Evolutionary conservation across 2,888 invertebrate species (phyloP).

Genomic region (Lepas anatifera): DNA sequence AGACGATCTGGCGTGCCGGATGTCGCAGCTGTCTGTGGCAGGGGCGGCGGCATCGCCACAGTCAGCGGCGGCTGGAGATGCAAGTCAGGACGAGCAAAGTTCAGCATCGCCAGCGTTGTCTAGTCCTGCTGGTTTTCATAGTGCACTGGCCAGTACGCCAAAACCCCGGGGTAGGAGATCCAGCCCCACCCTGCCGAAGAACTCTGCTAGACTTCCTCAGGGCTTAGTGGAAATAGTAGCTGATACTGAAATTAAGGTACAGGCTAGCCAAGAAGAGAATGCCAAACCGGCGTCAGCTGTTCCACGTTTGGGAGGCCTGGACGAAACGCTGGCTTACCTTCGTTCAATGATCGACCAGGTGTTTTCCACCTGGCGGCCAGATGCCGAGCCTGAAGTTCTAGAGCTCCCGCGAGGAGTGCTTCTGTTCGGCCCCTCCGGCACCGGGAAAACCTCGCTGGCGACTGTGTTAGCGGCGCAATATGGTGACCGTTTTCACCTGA

Average conservation of each 20-base stretch:
- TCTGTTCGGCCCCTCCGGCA: constrained; percentile 9
- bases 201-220: too few species aligned
- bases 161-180: too few species aligned
- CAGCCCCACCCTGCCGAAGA: too few species aligned
- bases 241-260: neutral
- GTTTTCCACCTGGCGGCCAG: neutral
- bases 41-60: neutral
- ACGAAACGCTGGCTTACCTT: neutral
- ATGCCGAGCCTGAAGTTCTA: neutral
- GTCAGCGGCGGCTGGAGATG: neutral
- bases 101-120: too few species aligned
- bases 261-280: neutral
- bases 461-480: neutral
- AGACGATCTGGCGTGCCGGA: neutral
- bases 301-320: neutral
- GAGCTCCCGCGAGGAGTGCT: neutral
- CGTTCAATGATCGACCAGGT: neutral
- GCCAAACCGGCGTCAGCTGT: neutral
- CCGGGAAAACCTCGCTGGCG: neutral
- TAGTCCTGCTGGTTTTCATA: too few species aligned
- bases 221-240: neutral
- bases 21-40: neutral
- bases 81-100: too few species aligned
- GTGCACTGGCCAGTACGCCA: too few species aligned
- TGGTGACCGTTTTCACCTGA: neutral